Percentiles rank a stretch among this genome's conserved stretches.
phyloP scores from a whole-genome alignment of 2,888 invertebrate species.

The Eledone cirrhosa region DNA sequence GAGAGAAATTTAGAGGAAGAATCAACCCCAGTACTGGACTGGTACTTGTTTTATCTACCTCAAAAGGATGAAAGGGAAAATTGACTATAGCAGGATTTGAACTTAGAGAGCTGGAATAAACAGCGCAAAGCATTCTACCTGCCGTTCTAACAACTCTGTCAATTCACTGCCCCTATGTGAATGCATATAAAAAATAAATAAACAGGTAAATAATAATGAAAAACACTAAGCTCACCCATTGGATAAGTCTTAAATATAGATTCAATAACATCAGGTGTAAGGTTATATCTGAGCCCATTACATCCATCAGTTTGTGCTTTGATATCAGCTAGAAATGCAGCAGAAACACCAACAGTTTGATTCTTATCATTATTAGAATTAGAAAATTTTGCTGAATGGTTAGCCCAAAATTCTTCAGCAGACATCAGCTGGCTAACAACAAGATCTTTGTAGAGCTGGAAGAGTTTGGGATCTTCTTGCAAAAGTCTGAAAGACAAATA shows the following conservation, averaged over 20 bases:
- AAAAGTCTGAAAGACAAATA: slow-evolving; percentile 73
- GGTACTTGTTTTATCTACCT: too few species aligned
- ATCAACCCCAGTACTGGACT: too few species aligned
- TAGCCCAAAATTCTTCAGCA: slow-evolving; percentile 96
- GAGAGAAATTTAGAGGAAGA: too few species aligned
- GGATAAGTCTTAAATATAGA: slow-evolving; percentile 99
- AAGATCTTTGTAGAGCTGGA: slow-evolving; percentile 95
- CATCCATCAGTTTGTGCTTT: slow-evolving; percentile 97
- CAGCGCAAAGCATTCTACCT: too few species aligned
- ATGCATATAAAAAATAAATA: too few species aligned
- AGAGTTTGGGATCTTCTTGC: slow-evolving; percentile 86
- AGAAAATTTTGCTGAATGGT: slow-evolving; percentile 49
- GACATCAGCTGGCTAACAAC: slow-evolving; percentile 95
- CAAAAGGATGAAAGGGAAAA: too few species aligned
- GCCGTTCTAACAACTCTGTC: too few species aligned
- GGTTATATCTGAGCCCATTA: slow-evolving; percentile 95
- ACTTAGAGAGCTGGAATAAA: too few species aligned
- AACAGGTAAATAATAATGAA: too few species aligned
- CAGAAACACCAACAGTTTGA: slow-evolving; percentile 63
- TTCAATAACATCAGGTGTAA: slow-evolving; percentile 95
- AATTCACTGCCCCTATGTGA: too few species aligned
- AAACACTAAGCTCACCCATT: slow-evolving; percentile 70
- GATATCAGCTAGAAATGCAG: slow-evolving; percentile 77
- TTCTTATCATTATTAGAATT: slow-evolving; percentile 39
- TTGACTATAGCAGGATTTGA: too few species aligned